Evolutionary conservation across 2,797 vertebrate genomes (phyloP).

Genomic region (Gymnopithys bicolor): DNA sequence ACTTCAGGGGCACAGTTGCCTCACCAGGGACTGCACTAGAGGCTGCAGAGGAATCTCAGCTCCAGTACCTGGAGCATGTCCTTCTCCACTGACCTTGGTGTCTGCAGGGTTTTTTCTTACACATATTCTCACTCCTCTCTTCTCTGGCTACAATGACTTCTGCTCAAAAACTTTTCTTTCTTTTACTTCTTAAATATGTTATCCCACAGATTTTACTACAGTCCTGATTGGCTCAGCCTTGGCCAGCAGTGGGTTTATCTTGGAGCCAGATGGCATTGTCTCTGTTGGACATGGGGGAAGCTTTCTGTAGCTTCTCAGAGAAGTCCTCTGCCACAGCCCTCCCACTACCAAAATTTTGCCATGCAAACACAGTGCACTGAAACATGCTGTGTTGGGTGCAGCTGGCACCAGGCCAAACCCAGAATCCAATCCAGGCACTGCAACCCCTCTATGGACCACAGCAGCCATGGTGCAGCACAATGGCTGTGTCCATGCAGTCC

Average conservation of each 20-base stretch:
- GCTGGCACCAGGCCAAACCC: not conserved
- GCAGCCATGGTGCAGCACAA: not conserved
- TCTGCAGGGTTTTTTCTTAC: not conserved
- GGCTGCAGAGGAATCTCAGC: not conserved
- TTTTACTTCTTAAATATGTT: not conserved
- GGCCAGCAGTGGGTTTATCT: not conserved
- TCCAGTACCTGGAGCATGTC: not conserved
- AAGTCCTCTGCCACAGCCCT: not conserved
- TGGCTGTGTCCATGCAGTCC: not conserved
- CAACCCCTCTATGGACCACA: not conserved
- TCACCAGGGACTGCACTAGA: too few species aligned
- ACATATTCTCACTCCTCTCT: not conserved
- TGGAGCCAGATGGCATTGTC: not conserved
- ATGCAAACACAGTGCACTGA: not conserved
- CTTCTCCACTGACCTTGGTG: not conserved
- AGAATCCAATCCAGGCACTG: not conserved
- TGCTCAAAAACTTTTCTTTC: not conserved
- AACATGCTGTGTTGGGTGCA: not conserved
- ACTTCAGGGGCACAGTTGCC: not conserved
- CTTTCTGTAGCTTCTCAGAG: not conserved
- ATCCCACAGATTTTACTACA: not conserved
- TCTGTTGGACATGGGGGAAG: not conserved
- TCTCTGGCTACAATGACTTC: not conserved
- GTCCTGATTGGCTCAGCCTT: not conserved
- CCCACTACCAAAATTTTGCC: not conserved